Evolutionary conservation across 2,113 vertebrate species (phyloP).

Genomic region (Eonycteris spelaea): DNA sequence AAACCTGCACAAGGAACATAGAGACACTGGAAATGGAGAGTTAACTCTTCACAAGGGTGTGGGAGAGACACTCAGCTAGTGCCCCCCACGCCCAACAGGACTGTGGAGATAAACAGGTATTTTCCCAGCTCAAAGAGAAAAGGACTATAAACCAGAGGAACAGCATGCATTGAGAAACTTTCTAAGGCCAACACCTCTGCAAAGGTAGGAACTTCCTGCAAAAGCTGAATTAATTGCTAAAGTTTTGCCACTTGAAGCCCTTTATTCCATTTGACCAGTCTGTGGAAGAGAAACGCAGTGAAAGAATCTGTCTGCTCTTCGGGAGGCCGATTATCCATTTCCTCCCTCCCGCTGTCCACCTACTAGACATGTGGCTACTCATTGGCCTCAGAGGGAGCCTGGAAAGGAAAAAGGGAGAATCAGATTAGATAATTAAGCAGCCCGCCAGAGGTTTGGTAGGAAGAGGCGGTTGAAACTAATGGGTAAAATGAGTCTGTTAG

Average conservation of each 20-base stretch:
- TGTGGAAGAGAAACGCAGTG: neutral
- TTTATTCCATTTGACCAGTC: neutral
- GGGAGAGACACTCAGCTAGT: too few species aligned
- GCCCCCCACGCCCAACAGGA: neutral
- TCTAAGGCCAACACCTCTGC: neutral
- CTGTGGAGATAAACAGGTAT: neutral
- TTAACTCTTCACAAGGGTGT: rapidly evolving
- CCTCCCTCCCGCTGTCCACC: neutral
- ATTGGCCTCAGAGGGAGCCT: slow-evolving; percentile 22
- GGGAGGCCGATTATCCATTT: neutral
- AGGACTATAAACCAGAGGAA: neutral
- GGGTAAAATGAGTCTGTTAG: slow-evolving; percentile 17
- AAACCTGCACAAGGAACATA: rapidly evolving
- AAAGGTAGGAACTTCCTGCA: neutral
- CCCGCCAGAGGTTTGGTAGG: neutral
- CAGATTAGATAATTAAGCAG: slow-evolving; percentile 45
- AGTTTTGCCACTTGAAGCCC: neutral
- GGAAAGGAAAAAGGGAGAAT: neutral
- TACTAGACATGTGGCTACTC: slow-evolving; percentile 12
- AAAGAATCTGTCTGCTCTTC: neutral
- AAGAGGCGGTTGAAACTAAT: slow-evolving; percentile 33
- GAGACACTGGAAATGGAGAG: rapidly evolving
- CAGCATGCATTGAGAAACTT: neutral
- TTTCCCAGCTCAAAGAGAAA: neutral
- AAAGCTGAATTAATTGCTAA: neutral